Base-by-base conservation (phyloP, 1,140 invertebrate genomes). In the Plodia interpunctella region DNA sequence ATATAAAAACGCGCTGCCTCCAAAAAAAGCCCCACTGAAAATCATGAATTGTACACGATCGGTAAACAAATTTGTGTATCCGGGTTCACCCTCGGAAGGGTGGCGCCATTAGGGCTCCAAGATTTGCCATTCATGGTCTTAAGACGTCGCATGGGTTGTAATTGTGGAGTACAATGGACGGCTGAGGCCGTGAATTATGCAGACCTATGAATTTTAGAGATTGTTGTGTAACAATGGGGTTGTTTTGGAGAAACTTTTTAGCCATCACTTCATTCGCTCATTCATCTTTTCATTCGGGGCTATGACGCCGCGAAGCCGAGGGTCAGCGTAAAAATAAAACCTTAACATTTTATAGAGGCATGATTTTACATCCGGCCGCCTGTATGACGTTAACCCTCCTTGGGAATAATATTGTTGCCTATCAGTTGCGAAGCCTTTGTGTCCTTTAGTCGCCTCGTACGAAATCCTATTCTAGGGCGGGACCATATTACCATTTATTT, bases 31-130 rank as follows among this genome's bases (percentile, higher is more conserved):
- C 57, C 59, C 56, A 19, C 44, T 55, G 52, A 66, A 66, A 64
- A 52, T 54, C 50, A 50, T 63, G 57, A 58, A 61, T 56, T 57
- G 58, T 60, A 53, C 62, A 25, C 72, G 76, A 75, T 77, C 82
- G 72, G 83, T 87, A 83, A 87, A 82, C 81, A 87, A 87, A 87
- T 87, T 87, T 84, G 80, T 73, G 78, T 87, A 84, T 87, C 83
- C 72, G 63, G 66, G 63, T 67, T 57, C 68, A 25, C 66, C 65
- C 59, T 49, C 49, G 50, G 70, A 74, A 78, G 74, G 83, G 75
- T 78, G 74, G 65, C 63, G 66, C 68, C 69, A 72, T 71, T 72
- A 70, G 58, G 55, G 49, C 74, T 28, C 76, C 73, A 81, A 85
- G 82, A 80, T 80, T 74, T 72, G 19, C 73, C 74, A 87, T 87